Evolutionary conservation across 2,113 vertebrate species (phyloP).

Genomic region (Psittacus erithacus): DNA sequence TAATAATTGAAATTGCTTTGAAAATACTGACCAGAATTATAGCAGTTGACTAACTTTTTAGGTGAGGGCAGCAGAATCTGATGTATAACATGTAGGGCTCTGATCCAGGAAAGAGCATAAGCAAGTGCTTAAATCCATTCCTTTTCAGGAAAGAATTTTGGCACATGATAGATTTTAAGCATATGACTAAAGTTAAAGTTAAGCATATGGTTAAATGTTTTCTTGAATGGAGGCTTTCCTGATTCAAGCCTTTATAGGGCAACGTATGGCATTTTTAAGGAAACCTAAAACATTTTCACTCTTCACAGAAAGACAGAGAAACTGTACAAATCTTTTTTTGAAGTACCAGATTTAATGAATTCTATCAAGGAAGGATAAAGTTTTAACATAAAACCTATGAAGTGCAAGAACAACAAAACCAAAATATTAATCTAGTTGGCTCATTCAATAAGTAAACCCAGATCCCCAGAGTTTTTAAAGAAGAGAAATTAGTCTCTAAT

Average conservation of each 20-base stretch:
- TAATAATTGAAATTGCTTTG: neutral
- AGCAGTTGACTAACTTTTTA: neutral
- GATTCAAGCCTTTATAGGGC: slow-evolving; percentile 31
- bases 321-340: neutral
- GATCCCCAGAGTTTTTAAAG: neutral
- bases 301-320: slow-evolving; percentile 3
- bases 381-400: neutral
- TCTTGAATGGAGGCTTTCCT: slow-evolving; percentile 33
- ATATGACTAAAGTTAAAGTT: slow-evolving; percentile 51
- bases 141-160: neutral
- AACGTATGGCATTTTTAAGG: slow-evolving; percentile 51
- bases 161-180: slow-evolving; percentile 52
- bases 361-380: neutral
- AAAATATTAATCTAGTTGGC: neutral
- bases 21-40: neutral
- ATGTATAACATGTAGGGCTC: neutral
- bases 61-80: neutral
- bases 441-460: slow-evolving; percentile 16
- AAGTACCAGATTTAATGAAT: neutral
- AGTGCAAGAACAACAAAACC: slow-evolving; percentile 8
- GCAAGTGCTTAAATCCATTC: slow-evolving; percentile 19
- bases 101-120: slow-evolving; percentile 32
- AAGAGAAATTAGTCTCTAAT: slow-evolving; percentile 3
- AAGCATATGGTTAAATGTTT: slow-evolving; percentile 63
- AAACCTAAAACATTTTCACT: slow-evolving; percentile 39